Conservation (phyloP, 2,888 invertebrate genomes). For the Oscheius sp. region DNA sequence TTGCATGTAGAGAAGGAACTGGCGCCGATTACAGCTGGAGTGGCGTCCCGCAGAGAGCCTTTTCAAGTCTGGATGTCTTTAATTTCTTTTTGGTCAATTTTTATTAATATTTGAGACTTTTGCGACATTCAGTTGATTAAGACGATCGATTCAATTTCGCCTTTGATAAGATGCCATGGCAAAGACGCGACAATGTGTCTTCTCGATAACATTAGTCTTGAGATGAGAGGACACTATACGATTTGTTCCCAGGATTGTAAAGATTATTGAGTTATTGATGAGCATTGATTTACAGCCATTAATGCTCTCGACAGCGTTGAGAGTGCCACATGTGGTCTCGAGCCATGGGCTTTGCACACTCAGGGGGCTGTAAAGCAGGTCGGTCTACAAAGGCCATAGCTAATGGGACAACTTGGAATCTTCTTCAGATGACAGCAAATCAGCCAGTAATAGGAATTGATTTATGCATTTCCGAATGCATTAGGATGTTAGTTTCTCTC, state of each 20-base stretch:
- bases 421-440: too few species aligned
- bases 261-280: conserved; percentile 1
- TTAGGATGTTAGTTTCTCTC: background rate
- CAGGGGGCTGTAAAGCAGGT: conserved; percentile 21
- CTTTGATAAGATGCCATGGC: conserved; percentile 19
- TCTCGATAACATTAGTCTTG: conserved; percentile 11
- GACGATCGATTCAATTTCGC: conserved; percentile 7
- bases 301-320: conserved; percentile 6
- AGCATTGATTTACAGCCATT: conserved; percentile 20
- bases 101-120: background rate
- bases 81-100: background rate
- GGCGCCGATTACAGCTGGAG: conserved; percentile 24
- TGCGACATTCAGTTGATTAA: background rate
- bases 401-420: background rate
- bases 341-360: conserved; percentile 20
- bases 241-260: background rate
- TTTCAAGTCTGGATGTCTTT: background rate
- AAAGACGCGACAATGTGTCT: conserved; percentile 4
- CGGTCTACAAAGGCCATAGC: background rate
- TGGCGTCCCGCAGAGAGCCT: conserved; percentile 15
- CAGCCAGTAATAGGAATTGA: background rate
- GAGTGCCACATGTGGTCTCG: conserved; percentile 23
- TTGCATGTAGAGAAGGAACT: conserved; percentile 18
- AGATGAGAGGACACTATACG: background rate
- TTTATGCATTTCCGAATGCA: background rate